A percentile compares a stretch with the other conserved stretches of the same genome.
These are phyloP conservation scores for Fissipunctia ypsillon DNA, from an alignment of 2,888 invertebrate species.

Conservation along the genomic window DNA sequence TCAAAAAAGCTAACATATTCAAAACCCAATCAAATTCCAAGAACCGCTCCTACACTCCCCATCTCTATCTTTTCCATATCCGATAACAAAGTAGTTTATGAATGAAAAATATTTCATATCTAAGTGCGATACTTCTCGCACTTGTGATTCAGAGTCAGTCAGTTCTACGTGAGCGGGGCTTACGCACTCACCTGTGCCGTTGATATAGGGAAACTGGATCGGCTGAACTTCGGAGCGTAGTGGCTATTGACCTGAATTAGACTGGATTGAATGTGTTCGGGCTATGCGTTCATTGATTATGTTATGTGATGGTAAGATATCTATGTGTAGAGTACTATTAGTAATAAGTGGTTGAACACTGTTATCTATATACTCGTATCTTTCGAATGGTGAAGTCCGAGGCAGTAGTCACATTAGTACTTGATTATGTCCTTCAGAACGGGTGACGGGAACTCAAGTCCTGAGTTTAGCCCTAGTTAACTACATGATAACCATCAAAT, in stretches of 20 bases:
- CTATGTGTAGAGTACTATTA: neutral
- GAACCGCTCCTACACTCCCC: neutral
- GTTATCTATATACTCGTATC: neutral
- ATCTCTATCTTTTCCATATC: constrained; percentile 56
- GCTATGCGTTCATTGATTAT: constrained; percentile 6
- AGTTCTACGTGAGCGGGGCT: constrained; percentile 80
- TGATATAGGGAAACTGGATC: constrained; percentile 60
- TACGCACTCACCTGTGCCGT: constrained; percentile 79
- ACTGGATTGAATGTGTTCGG: constrained; percentile 39
- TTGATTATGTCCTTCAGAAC: neutral
- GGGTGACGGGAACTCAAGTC: neutral
- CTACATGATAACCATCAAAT: neutral
- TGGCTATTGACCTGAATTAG: constrained; percentile 47
- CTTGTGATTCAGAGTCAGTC: constrained; percentile 80
- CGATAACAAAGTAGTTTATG: constrained; percentile 73
- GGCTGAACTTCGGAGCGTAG: constrained; percentile 13
- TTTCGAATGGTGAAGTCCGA: neutral
- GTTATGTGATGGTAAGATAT: neutral
- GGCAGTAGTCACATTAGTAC: neutral
- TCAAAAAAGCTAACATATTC: constrained; percentile 24
- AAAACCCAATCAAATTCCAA: constrained; percentile 38
- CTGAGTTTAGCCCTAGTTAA: no score
- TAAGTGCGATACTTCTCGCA: constrained; percentile 73
- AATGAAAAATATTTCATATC: constrained; percentile 80
- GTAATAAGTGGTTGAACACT: neutral